Evolutionary conservation across 2,888 invertebrate genomes (phyloP).

Genomic region (Hermaeophaga mercurialis): DNA sequence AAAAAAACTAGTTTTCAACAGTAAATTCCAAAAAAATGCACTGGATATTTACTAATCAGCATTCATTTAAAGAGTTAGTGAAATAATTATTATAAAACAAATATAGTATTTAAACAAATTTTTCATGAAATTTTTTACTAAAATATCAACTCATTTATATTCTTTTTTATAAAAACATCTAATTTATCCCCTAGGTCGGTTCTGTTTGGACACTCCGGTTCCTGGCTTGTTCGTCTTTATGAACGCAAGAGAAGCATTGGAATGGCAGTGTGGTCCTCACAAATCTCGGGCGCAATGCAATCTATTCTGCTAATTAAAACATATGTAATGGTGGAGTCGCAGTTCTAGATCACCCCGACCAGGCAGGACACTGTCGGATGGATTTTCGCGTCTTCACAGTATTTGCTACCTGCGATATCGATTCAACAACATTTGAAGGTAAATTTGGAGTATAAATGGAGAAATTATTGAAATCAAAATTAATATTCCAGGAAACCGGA

Average conservation of each 20-base stretch:
- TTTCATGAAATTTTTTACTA: too few species aligned
- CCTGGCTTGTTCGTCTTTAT: slow-evolving; percentile 37
- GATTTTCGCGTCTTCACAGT: slow-evolving; percentile 33
- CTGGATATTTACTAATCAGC: too few species aligned
- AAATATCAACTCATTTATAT: too few species aligned
- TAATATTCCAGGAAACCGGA: too few species aligned
- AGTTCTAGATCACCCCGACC: slow-evolving; percentile 39
- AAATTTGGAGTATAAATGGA: too few species aligned
- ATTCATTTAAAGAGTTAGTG: too few species aligned
- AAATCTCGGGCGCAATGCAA: slow-evolving; percentile 54
- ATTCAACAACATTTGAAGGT: neutral
- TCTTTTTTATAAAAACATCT: too few species aligned
- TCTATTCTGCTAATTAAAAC: slow-evolving; percentile 58
- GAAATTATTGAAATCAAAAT: too few species aligned
- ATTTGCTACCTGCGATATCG: slow-evolving; percentile 1
- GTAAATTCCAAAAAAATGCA: too few species aligned
- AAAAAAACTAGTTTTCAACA: too few species aligned
- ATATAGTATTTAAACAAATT: too few species aligned
- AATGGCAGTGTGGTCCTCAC: slow-evolving; percentile 45
- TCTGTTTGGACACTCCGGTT: slow-evolving; percentile 18
- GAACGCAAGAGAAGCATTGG: slow-evolving; percentile 35
- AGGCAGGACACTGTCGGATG: slow-evolving; percentile 45
- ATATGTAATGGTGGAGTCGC: slow-evolving; percentile 54
- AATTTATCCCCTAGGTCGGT: slow-evolving; percentile 10
- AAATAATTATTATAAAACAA: too few species aligned